phyloP scores from a whole-genome alignment of 2,888 invertebrate genomes.

The Urechis unicinctus region DNA sequence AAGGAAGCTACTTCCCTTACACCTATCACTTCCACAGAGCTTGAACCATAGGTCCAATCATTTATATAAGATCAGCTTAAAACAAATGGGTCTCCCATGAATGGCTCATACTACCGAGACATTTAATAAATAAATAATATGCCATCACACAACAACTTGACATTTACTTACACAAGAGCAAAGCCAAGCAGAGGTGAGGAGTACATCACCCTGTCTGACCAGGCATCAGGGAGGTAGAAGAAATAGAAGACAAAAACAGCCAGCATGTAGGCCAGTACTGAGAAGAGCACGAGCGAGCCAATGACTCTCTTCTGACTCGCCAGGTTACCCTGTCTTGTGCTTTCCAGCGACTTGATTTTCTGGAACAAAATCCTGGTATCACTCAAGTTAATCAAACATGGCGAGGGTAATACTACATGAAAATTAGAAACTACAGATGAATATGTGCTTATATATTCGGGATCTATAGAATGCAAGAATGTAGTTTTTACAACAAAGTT shows the following conservation, averaged over 20 bases:
- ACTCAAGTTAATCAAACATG: not conserved
- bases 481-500: too few relatives aligned
- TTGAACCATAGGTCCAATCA: too few relatives aligned
- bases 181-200: conserved; percentile 72
- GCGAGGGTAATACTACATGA: too few relatives aligned
- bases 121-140: too few relatives aligned
- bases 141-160: too few relatives aligned
- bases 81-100: too few relatives aligned
- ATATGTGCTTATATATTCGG: too few relatives aligned
- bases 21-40: too few relatives aligned
- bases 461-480: too few relatives aligned
- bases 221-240: conserved; percentile 70
- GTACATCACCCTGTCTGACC: conserved; percentile 68
- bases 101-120: too few relatives aligned
- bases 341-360: conserved; percentile 74
- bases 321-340: conserved; percentile 73
- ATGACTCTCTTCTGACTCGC: conserved; percentile 74
- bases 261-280: conserved; percentile 57
- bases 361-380: conserved; percentile 38
- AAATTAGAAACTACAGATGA: not conserved
- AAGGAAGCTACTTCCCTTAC: too few relatives aligned
- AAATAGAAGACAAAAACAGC: conserved; percentile 72
- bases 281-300: conserved; percentile 65
- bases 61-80: too few relatives aligned
- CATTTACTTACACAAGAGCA: conserved; percentile 80